These are phyloP conservation scores for Hyaena hyaena DNA, from an alignment of 2,113 vertebrate genomes.

Conservation along the genomic window DNA sequence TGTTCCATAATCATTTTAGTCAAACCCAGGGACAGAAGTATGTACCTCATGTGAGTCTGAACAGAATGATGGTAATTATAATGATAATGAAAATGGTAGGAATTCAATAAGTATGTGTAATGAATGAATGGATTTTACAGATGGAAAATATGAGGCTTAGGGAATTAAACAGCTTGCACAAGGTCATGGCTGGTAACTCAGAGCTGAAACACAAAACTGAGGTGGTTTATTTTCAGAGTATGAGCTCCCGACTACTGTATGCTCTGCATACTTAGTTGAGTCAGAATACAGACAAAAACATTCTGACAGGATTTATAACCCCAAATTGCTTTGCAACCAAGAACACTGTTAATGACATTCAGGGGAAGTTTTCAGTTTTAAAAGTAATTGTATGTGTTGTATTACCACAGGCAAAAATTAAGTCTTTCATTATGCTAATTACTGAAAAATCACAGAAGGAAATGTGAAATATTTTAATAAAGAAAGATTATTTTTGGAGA, in stretches of 20 bases:
- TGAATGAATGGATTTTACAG: not conserved
- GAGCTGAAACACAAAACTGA: not conserved
- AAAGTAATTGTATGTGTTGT: not conserved
- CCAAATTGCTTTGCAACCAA: not conserved
- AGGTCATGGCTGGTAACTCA: not conserved
- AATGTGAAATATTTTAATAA: not conserved
- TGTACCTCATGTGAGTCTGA: not conserved
- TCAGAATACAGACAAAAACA: not conserved
- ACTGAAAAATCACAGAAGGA: not conserved
- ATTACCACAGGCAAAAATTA: not conserved
- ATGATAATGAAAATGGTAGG: not conserved
- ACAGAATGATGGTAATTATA: not conserved
- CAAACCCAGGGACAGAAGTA: not conserved
- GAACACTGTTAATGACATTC: not conserved
- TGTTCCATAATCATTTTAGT: not conserved
- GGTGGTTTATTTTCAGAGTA: not conserved
- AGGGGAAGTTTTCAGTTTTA: not conserved
- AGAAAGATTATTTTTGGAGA: not conserved
- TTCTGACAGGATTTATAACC: not conserved
- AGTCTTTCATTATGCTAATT: not conserved
- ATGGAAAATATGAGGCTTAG: not conserved
- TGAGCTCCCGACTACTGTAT: not conserved
- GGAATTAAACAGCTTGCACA: not conserved
- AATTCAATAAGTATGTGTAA: not conserved
- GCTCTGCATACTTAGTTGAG: not conserved